Conservation (phyloP, 1,140 invertebrate species). For the Cylas formicarius region DNA sequence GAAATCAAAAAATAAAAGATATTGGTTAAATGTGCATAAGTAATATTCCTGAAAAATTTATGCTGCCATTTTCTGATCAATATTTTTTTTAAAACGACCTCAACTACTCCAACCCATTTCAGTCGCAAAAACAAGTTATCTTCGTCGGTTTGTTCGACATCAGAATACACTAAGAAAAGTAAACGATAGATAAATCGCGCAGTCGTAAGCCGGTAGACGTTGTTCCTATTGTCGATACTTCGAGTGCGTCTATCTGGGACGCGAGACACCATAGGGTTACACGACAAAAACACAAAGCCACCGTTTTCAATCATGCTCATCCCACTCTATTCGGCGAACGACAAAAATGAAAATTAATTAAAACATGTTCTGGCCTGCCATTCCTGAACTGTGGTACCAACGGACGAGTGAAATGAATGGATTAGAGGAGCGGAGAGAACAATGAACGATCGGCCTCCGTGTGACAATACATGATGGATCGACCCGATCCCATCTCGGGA, state of each 20-base stretch:
- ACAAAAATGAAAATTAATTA: slow-evolving; percentile 40
- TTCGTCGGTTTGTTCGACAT: no score
- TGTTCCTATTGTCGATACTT: slow-evolving; percentile 22
- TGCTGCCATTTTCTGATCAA: no score
- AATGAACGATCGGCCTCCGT: slow-evolving; percentile 37
- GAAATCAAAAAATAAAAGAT: no score
- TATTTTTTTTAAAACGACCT: no score
- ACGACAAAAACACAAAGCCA: slow-evolving; percentile 37
- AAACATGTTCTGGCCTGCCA: slow-evolving; percentile 36
- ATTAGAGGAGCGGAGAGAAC: slow-evolving; percentile 37
- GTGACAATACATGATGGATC: slow-evolving; percentile 42
- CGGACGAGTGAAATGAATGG: slow-evolving; percentile 35
- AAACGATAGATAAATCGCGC: no score
- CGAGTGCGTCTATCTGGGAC: slow-evolving; percentile 16
- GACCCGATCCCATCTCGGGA: slow-evolving; percentile 37
- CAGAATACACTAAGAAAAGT: no score
- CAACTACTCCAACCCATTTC: no score
- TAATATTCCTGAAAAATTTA: no score
- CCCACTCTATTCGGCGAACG: slow-evolving; percentile 16
- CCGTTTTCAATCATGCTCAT: slow-evolving; percentile 34
- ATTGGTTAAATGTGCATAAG: no score
- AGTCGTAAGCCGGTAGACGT: slow-evolving; percentile 23
- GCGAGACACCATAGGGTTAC: slow-evolving; percentile 20
- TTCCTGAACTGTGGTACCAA: slow-evolving; percentile 26
- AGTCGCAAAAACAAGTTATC: no score